Conservation (phyloP, 1,140 invertebrate species). For the Cepaea nemoralis region DNA sequence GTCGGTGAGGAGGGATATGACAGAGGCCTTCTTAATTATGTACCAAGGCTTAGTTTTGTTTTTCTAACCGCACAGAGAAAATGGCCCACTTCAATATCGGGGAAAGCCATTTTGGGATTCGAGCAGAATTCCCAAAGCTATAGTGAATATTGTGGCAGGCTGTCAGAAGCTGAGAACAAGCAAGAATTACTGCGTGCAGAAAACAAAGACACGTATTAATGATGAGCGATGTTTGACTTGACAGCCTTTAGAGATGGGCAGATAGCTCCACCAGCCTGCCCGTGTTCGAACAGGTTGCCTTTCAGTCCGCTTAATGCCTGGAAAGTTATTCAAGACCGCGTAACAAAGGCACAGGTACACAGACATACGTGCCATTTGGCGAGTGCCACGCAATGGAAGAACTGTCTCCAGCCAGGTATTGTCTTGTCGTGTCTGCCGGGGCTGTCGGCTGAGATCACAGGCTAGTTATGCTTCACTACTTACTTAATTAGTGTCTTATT, state of each 20-base stretch:
- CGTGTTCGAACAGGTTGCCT: neutral
- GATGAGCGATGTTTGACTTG: neutral
- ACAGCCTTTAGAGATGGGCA: neutral
- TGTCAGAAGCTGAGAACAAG: neutral
- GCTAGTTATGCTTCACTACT: no score
- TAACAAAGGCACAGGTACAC: constrained; percentile 2
- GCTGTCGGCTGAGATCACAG: no score
- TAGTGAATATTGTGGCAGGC: neutral
- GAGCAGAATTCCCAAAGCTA: neutral
- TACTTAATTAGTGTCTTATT: no score
- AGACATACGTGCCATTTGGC: neutral
- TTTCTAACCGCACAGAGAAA: neutral
- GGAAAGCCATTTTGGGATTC: neutral
- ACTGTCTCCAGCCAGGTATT: no score
- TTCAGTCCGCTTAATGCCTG: neutral
- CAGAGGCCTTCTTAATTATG: neutral
- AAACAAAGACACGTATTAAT: neutral
- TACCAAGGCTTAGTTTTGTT: neutral
- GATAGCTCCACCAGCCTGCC: neutral
- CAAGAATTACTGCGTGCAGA: neutral
- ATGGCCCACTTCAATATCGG: neutral
- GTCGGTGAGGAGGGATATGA: neutral
- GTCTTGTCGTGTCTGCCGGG: no score
- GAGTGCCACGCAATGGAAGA: neutral
- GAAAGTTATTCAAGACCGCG: neutral